These are phyloP conservation scores for Oscheius sp. DNA, from an alignment of 2,888 invertebrate species.

Conservation along the genomic window DNA sequence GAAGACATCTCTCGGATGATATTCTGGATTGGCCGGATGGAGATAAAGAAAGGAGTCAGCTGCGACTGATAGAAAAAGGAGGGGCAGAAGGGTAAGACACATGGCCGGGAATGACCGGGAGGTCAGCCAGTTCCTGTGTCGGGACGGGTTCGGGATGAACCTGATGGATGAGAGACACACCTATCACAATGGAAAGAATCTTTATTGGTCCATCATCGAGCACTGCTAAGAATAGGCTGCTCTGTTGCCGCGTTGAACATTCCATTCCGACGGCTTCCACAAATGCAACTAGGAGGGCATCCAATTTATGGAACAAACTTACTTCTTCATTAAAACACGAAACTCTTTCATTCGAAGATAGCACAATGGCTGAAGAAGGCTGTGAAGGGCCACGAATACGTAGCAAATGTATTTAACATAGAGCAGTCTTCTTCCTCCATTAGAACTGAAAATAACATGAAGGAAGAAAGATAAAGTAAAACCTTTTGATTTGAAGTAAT, in stretches of 20 bases:
- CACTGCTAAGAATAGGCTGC: slow-evolving; percentile 18
- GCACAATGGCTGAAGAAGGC: slow-evolving; percentile 59
- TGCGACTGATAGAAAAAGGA: background rate
- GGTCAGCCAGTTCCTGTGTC: background rate
- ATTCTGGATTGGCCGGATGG: slow-evolving; percentile 45
- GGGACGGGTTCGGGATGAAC: slow-evolving; percentile 20
- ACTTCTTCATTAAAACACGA: slow-evolving; percentile 49
- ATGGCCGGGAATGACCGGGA: background rate
- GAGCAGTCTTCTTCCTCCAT: background rate
- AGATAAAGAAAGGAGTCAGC: slow-evolving; percentile 46
- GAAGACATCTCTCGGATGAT: slow-evolving; percentile 41
- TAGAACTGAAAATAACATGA: slow-evolving; percentile 14
- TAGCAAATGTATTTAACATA: slow-evolving; percentile 50
- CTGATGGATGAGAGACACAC: slow-evolving; percentile 5
- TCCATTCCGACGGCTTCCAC: background rate
- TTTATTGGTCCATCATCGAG: slow-evolving; percentile 9
- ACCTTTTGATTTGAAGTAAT: slow-evolving; percentile 37
- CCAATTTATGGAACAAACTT: background rate
- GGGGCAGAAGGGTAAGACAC: slow-evolving; percentile 12
- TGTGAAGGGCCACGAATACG: slow-evolving; percentile 53
- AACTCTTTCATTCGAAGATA: slow-evolving; percentile 61
- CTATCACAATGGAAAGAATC: background rate
- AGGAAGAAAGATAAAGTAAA: no score
- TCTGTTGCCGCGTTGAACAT: slow-evolving; percentile 5
- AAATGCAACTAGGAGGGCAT: slow-evolving; percentile 21